A percentile compares a stretch with the other conserved stretches of the same genome.
These are phyloP conservation scores for Cyanoderma ruficeps DNA, from an alignment of 2,113 vertebrate species.

Conservation along the genomic window DNA sequence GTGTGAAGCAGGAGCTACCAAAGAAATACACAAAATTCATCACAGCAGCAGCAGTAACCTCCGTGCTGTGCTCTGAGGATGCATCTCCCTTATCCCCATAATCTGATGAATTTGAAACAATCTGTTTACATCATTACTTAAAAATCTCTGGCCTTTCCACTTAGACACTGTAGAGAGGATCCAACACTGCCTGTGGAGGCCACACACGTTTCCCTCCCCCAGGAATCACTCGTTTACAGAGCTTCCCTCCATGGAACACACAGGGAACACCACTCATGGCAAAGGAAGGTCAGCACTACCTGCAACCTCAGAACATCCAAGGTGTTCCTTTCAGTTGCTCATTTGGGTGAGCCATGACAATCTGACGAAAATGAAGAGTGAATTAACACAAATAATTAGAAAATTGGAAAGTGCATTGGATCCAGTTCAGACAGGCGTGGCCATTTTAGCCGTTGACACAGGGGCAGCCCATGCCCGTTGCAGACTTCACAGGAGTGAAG, in stretches of 20 bases:
- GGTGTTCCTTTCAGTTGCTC: neutral
- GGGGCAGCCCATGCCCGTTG: neutral
- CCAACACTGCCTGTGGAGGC: neutral
- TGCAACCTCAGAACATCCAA: neutral
- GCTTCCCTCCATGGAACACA: neutral
- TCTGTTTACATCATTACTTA: neutral
- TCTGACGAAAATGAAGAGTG: neutral
- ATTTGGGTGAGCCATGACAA: neutral
- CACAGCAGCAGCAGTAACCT: neutral
- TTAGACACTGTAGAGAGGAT: neutral
- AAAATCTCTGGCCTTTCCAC: neutral
- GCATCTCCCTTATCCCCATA: neutral
- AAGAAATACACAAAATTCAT: neutral
- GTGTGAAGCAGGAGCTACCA: conserved; percentile 6
- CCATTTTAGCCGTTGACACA: neutral
- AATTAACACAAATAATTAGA: neutral
- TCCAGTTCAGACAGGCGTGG: neutral
- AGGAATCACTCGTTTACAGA: neutral
- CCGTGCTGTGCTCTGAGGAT: neutral
- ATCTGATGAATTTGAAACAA: neutral
- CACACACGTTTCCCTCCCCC: neutral
- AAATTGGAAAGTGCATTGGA: neutral
- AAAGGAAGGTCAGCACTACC: neutral
- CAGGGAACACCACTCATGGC: neutral
- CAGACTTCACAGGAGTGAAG: neutral